phyloP scores from a whole-genome alignment of 2,113 vertebrate genomes.

The Monarcha castaneiventris region DNA sequence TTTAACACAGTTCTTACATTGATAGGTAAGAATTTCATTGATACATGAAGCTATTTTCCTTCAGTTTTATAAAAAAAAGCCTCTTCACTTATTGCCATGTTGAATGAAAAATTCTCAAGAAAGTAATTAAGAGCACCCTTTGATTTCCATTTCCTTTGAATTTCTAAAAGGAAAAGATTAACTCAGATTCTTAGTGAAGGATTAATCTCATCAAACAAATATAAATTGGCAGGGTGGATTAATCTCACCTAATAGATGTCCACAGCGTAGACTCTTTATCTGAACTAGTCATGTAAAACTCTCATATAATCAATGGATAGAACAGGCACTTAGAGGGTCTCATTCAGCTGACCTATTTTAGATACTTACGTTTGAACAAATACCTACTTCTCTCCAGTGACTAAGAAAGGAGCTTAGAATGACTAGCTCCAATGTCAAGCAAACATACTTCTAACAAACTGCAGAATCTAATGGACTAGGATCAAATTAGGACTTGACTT shows the following conservation, averaged over 20 bases:
- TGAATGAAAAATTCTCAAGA: background rate
- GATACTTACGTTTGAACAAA: background rate
- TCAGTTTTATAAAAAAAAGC: background rate
- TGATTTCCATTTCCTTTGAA: background rate
- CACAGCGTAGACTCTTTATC: background rate
- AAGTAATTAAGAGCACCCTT: background rate
- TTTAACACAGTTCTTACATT: background rate
- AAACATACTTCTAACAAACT: background rate
- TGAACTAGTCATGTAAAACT: background rate
- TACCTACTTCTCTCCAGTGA: background rate
- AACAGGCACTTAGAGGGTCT: background rate
- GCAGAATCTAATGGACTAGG: background rate
- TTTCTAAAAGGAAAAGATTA: background rate
- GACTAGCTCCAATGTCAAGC: background rate
- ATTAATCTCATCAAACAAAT: background rate
- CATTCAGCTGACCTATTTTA: background rate
- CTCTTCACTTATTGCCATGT: background rate
- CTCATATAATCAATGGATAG: background rate
- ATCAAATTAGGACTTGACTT: conserved; percentile 2
- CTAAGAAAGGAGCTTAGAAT: background rate
- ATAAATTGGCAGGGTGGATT: background rate
- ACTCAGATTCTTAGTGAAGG: background rate
- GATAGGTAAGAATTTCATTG: background rate
- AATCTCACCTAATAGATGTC: background rate
- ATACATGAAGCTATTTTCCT: background rate